These are phyloP conservation scores for Temnothorax rugatulus DNA, from an alignment of 2,888 invertebrate species.

Conservation along the genomic window DNA sequence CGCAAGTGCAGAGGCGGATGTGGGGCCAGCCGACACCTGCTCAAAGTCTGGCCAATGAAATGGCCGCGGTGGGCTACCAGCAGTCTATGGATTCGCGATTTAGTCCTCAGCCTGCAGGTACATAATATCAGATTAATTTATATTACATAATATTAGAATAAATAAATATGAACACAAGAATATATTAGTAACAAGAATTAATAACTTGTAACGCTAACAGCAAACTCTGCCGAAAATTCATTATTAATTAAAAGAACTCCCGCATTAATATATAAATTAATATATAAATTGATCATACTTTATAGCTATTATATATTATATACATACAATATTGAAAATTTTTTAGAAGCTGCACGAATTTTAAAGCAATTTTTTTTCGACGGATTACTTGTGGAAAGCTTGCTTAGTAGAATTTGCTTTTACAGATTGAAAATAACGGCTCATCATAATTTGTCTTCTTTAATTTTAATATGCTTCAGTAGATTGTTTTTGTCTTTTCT, in stretches of 20 bases:
- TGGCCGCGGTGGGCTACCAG: conserved; percentile 83
- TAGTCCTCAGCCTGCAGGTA: conserved; percentile 80
- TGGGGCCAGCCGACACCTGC: conserved; percentile 87
- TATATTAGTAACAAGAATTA: not conserved
- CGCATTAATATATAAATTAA: not conserved
- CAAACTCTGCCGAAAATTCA: not conserved
- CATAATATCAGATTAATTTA: conserved; percentile 19
- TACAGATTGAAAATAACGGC: not conserved
- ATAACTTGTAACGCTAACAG: not conserved
- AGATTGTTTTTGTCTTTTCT: conserved; percentile 12
- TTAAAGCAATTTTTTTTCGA: not conserved
- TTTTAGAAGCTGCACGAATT: not conserved
- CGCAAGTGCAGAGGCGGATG: conserved; percentile 86
- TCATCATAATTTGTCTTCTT: not conserved
- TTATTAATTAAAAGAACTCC: not conserved
- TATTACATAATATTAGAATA: too few relatives aligned
- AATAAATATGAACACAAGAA: not conserved
- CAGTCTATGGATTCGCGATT: conserved; percentile 83
- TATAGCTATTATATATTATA: not conserved
- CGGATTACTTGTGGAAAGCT: not conserved
- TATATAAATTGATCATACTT: not conserved
- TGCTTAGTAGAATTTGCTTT: not conserved
- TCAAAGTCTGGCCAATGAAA: conserved; percentile 85
- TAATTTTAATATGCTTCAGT: not conserved
- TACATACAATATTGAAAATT: not conserved